A percentile compares a stretch with the other conserved stretches of the same genome.
These are phyloP conservation scores for Epizoanthus ramosus DNA, from an alignment of 92 coral and sea anemone genomes.

Conservation along the genomic window DNA sequence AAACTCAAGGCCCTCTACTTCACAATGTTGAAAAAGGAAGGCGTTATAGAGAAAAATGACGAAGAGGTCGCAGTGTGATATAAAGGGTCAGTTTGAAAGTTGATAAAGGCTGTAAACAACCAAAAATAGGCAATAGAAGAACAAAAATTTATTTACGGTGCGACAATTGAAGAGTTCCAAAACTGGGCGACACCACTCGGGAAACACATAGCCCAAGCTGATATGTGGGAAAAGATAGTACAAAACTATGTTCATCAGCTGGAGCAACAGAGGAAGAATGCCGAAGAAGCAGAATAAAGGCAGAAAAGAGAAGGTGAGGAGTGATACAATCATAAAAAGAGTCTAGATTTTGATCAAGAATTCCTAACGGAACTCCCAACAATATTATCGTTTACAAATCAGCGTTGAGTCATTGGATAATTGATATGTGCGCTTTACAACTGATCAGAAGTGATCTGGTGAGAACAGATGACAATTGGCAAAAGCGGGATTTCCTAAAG, in stretches of 20 bases:
- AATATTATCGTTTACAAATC: not conserved
- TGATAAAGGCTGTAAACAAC: no score
- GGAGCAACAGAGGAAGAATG: no score
- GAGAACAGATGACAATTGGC: not conserved
- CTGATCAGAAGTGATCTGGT: constrained; percentile 29
- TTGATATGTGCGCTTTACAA: constrained; percentile 23
- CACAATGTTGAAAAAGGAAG: no score
- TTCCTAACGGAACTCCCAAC: not conserved
- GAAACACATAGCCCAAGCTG: constrained; percentile 4
- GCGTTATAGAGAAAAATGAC: no score
- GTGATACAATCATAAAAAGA: not conserved
- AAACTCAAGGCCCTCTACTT: no score
- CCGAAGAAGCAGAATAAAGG: no score
- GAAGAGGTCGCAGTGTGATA: no score
- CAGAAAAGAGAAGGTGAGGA: not conserved
- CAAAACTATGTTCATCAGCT: not conserved
- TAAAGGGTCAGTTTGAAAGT: no score
- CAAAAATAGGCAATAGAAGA: not conserved
- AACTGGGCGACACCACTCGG: constrained; percentile 4
- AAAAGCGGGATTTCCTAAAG: not conserved
- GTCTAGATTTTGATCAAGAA: constrained; percentile 23
- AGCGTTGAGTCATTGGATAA: constrained; percentile 33
- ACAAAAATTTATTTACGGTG: constrained; percentile 9
- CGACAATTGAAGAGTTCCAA: not conserved
- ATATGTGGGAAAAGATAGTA: not conserved